Conservation (phyloP, 2,888 invertebrate species). For the Orchesellides sinensis region DNA sequence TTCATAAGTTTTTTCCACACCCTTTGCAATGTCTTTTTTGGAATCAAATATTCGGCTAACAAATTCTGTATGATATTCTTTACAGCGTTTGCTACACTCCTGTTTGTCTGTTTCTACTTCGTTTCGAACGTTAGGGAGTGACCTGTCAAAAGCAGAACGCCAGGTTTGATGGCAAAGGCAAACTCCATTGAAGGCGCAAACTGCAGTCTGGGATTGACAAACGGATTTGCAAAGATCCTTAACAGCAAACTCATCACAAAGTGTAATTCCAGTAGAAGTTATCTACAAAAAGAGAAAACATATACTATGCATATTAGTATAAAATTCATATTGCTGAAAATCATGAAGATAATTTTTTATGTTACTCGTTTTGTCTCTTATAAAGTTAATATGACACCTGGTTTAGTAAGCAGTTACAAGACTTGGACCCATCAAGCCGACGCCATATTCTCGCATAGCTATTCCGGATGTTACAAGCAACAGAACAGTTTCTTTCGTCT, state of each 20-base stretch:
- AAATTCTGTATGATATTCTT: constrained; percentile 62
- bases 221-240: constrained; percentile 54
- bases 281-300: constrained; percentile 42
- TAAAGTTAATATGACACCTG: constrained; percentile 26
- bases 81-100: constrained; percentile 51
- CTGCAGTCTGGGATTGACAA: constrained; percentile 37
- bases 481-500: constrained; percentile 48
- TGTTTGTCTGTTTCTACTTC: constrained; percentile 47
- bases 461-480: constrained; percentile 56
- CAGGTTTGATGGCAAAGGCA: constrained; percentile 60
- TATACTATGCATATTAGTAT: too few species aligned
- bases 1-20: constrained; percentile 5
- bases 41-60: constrained; percentile 51
- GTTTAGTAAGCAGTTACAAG: constrained; percentile 50
- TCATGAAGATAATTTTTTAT: background rate
- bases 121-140: constrained; percentile 19
- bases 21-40: background rate
- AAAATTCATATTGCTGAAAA: too few species aligned
- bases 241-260: constrained; percentile 61
- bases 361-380: too few species aligned
- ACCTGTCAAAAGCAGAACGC: constrained; percentile 19
- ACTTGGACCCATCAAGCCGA: constrained; percentile 25
- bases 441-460: constrained; percentile 60
- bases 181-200: constrained; percentile 63
- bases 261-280: constrained; percentile 51